Base-by-base conservation (phyloP, 1,140 invertebrate species). In the Scaptomyza hsui region DNA sequence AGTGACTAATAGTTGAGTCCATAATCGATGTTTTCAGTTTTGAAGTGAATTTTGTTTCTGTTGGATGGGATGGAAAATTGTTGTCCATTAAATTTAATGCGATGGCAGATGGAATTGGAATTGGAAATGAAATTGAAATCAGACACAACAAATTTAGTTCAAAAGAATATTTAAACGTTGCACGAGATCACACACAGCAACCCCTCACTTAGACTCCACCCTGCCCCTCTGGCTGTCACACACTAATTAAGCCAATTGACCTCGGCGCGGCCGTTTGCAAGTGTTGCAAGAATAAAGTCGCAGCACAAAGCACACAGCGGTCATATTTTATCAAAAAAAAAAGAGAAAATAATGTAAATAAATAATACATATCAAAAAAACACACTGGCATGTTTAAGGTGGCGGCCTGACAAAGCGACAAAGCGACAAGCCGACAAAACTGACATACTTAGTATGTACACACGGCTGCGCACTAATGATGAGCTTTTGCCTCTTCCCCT, bases 231-330 rank as follows among this genome's bases (percentile, higher is more conserved):
- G 7, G 59, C 62, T 78, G 75, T 82, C 82, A 82, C 82, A 88
- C 82, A 88, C 75, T 88, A 88, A 88, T 88, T 88, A 88, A 88
- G 83, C 82, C 82, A 88, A 88, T 88, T 88, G 82, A 88, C 82
- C 82, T 88, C 82, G 75, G 68, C 72, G 56, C 63, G 71, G 7
- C 59, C 47, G 75, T 70, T 77, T 72, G 74, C 74, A 69, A 82
- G 69, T 73, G 56, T 74, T 75, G 47, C 32, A 21, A 21, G 41
- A 59, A 60, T 53, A 55, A 73, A 55, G 41, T 48, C 49, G 52
- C 19, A 52, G 16, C 62, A 62, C 49, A 64, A 60, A 45, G 26
- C 26, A 9, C 26, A 29, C 32, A 56, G 41, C 72, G 60, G 49
- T 60, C 57, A 68, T 62, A 82, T 72, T 82, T 82, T 78, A 78